Conservation (phyloP, 2,113 vertebrate genomes). For the Pyxicephalus adspersus region DNA sequence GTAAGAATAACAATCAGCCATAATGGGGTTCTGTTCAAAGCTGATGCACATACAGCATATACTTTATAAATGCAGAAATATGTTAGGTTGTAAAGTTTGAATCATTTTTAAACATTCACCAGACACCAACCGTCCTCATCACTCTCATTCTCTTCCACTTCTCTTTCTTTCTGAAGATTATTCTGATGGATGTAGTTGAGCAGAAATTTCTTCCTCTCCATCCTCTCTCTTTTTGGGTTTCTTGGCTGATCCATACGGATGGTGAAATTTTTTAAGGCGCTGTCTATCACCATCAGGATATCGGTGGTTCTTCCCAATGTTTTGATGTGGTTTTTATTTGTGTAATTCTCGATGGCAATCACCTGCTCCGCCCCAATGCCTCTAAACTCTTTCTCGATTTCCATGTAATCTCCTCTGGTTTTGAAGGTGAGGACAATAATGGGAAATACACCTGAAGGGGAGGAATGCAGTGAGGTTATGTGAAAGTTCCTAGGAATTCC, state of each 20-base stretch:
- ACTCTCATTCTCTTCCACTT: no score
- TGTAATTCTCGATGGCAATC: constrained; percentile 1
- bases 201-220: no score
- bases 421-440: neutral
- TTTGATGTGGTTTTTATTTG: neutral
- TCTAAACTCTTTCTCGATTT: neutral
- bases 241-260: neutral
- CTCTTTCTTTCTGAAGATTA: neutral
- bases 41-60: no score
- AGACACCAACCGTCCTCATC: no score
- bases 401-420: neutral
- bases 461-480: no score
- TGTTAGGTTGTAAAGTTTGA: no score
- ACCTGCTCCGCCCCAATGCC: neutral
- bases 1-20: no score
- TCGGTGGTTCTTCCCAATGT: neutral
- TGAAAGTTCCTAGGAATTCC: no score
- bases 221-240: neutral
- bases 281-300: neutral
- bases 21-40: no score
- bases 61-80: no score
- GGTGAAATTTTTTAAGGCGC: neutral
- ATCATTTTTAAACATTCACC: no score
- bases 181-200: neutral
- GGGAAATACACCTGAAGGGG: no score